These are phyloP conservation scores for Paedocypris sp. DNA, from an alignment of 2,113 vertebrate species.

Conservation along the genomic window DNA sequence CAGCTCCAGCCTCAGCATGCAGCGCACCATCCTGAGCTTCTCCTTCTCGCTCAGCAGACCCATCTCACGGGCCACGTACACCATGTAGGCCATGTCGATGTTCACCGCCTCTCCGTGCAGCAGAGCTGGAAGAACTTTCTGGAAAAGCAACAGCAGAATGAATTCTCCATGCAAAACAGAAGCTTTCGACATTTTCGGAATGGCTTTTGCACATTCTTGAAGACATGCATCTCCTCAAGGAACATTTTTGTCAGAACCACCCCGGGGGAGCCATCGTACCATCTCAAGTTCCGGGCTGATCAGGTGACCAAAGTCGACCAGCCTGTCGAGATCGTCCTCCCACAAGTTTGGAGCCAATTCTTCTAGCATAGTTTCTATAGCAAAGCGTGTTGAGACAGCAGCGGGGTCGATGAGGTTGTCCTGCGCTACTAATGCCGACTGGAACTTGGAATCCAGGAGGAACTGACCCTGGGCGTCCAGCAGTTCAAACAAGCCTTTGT, in stretches of 20 bases:
- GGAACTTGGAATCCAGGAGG: conserved; percentile 61
- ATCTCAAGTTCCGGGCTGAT: conserved; percentile 75
- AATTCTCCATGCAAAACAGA: not conserved
- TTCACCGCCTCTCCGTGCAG: conserved; percentile 73
- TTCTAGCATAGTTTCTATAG: conserved; percentile 72
- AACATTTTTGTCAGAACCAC: not conserved
- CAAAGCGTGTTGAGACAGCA: conserved; percentile 53
- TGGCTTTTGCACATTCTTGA: not conserved
- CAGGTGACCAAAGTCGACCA: conserved; percentile 74
- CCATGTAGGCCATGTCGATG: conserved; percentile 72
- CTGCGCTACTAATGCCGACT: conserved; percentile 39
- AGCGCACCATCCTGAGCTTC: conserved; percentile 62
- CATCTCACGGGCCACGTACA: conserved; percentile 54
- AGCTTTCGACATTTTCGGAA: not conserved
- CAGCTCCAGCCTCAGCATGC: conserved; percentile 67
- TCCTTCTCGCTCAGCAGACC: conserved; percentile 49
- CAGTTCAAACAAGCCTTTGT: conserved; percentile 65
- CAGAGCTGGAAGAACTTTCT: conserved; percentile 65
- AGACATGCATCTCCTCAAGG: not conserved
- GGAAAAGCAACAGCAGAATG: not conserved
- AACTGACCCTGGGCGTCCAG: conserved; percentile 58
- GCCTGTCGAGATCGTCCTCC: conserved; percentile 71
- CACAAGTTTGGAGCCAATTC: conserved; percentile 76
- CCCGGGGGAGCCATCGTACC: conserved; percentile 39
- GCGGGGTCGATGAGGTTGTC: conserved; percentile 32